Base-by-base conservation (phyloP, 2,888 invertebrate genomes). In the Drosophila testacea region DNA sequence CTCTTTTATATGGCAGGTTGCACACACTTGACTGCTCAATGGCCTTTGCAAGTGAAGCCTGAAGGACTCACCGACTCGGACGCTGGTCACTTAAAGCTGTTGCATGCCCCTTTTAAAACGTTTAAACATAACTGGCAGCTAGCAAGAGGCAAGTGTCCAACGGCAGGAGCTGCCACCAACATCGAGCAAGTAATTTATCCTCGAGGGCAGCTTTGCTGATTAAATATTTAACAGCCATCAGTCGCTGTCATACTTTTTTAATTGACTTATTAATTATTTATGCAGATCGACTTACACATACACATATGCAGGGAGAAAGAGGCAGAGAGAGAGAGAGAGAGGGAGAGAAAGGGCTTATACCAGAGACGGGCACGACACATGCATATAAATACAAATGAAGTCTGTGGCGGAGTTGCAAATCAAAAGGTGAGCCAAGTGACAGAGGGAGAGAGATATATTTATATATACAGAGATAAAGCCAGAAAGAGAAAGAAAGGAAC, bases 221-320 rank as follows among this genome's bases (percentile, higher is more conserved):
- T 50, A 89, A 90, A 89, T 90, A 90, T 90, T 90, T 88, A 89
- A 78, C 77, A 77, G 76, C 79, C 81, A 81, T 80, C 90, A 83
- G 83, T 69, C 77, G 81, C 80, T 81, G 83, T 81, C 80, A 79
- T 89, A 81, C 79, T 81, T 88, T 89, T 90, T 91, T 91, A 91
- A 91, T 91, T 91, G 91, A 90, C 87, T 90, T 88, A 90, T 90
- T 81, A 89, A 87, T 90, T 89, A 91, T 91, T 90, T 89, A 90
- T 89, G 81, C 73, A 50, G 54, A 65, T 65, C 69, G 42, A 63
- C 70, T 64, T 32, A 66, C 36, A 59, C 67, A 55, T 28, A 60
- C 54, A 61, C n/a, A 61, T 41, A 71, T 16, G 28, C 50, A 50
- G n/a, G 22, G 7, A 55, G 9, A 16, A 22, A 34, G 13, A 42